phyloP scores from a whole-genome alignment of 2,113 vertebrate genomes.

The Pseudopipra pipra region DNA sequence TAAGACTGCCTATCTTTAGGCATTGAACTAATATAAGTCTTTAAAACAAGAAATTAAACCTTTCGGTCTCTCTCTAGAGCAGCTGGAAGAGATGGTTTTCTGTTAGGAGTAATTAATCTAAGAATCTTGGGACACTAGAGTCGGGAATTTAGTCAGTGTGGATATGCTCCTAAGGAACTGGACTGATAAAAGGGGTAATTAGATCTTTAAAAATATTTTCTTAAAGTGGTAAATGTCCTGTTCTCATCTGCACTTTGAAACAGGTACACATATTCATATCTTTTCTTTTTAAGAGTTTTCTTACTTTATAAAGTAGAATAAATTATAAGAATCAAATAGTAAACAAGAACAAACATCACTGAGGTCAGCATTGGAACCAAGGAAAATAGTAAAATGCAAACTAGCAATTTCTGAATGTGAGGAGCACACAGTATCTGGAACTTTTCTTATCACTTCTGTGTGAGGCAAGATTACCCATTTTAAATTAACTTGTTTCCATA shows the following conservation, averaged over 20 bases:
- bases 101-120: background rate
- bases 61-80: background rate
- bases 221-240: background rate
- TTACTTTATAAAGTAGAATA: background rate
- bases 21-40: background rate
- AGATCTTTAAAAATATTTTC: background rate
- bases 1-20: background rate
- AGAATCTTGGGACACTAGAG: background rate
- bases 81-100: background rate
- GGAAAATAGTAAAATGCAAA: background rate
- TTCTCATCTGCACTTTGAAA: background rate
- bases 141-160: background rate
- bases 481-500: background rate
- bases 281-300: background rate
- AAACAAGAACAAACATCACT: background rate
- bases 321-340: background rate
- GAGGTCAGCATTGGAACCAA: background rate
- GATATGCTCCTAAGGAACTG: background rate
- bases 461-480: background rate
- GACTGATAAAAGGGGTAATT: background rate
- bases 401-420: background rate
- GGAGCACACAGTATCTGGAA: background rate
- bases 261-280: accelerated
- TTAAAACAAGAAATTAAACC: background rate
- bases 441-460: background rate